Evolutionary conservation across 2,888 invertebrate species (phyloP), one percentile per base, ranked within the genome.

Genomic region (Ptilodon capucinus): DNA sequence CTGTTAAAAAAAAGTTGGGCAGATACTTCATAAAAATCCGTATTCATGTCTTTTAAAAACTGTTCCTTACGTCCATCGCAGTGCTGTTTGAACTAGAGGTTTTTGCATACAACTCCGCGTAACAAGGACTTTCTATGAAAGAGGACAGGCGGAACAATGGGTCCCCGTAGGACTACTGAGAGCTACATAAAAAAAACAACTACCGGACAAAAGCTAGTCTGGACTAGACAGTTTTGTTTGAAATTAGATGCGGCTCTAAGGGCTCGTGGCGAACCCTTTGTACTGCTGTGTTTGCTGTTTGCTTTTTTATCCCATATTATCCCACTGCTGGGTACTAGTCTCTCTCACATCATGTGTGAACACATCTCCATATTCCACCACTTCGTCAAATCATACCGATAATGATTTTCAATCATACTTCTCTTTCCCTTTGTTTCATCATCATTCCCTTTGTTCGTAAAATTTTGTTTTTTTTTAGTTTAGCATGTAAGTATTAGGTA

Each of bases 61-160:
- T 44, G 41, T 52, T 55, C 8, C 32, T 46, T 54, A 23, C 34
- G 8, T 51, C 46, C 46, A 42, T 39, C 34, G 32, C 35, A 17
- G 42, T 30, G 42, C 35, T 54, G 48, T 61, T 62, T 62, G 53
- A 57, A 61, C 54, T 57, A 59, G 47, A 48, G 42, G 48, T 49
- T 62, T 51, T 49, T 44, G 53, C 52, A 65, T 58, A 56, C 48
- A 61, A 56, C 62, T 57, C 54, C 36, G 45, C 51, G 57, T 60
- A 64, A 64, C 57, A 66, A 61, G 57, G 51, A 54, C 59, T 60
- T 71, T 53, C 51, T 66, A 76, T 79, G 69, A 75, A 68, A 67
- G 52, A 46, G 72, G 71, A 72, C 72, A 67, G 58, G 51, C 48
- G 59, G 75, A 80, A 86, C 86, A 86, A 87, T 84, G 63, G 69